Evolutionary conservation across 2,888 invertebrate genomes (phyloP), one percentile per base, ranked within the genome.

Genomic region (Shargacucullia verbasci): DNA sequence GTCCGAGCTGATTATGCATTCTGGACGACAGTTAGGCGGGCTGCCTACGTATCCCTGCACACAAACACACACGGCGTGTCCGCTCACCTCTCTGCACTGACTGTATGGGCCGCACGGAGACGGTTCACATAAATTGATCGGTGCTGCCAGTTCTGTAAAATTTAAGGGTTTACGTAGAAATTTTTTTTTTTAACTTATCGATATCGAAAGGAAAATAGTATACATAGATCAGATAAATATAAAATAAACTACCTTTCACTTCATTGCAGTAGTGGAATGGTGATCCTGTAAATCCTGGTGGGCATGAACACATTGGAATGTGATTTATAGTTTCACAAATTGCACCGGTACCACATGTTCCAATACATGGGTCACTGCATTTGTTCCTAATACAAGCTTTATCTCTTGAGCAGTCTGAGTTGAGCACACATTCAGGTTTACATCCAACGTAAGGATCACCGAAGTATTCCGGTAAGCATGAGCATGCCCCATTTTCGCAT

Each of bases 381-480:
- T 96, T 97, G 74, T 96, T 96, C 69, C 94, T 95, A 31, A 96
- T 94, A 83, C 98, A 98, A 39, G 97, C 96, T 76, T 91, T 95
- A 75, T 96, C 91, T 61, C 95, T 89, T 0, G 95, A 82, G 79
- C 97, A 97, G 71, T 97, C 97, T 0, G 95, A 95, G 84, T 97
- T 97, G 5, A 96, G 91, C 34, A 97, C 94, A 86, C 97, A 97
- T 90, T 97, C 97, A 0, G 97, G 97, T 67, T 97, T 95, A 81
- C 97, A 97, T 47, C 96, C 96, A 48, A 95, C 88, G 78, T 96
- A 96, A 11, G 97, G 97, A 86, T 97, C 96, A 13, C 97, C 97
- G 64, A 95, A 95, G 82, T 96, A 97, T 82, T 96, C 96, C 0
- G 95, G 91, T 66, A 96, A 86, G 79, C 97, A 97, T 7, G 95